Conservation (phyloP, 2,888 invertebrate species). For the Pseudococcus jackbeardsleyi region DNA sequence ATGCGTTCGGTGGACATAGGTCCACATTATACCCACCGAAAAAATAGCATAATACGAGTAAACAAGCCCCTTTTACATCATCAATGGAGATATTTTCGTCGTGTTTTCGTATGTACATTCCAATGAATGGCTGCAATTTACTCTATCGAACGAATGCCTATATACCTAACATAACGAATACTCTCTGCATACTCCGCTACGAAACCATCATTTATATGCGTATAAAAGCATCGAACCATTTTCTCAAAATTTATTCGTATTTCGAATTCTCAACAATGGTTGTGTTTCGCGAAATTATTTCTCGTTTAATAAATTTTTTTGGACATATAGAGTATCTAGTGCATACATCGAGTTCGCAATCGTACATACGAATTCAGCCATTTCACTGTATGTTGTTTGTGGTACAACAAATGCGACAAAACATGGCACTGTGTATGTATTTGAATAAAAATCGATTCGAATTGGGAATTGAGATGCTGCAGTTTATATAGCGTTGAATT, state of each 20-base stretch:
- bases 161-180: background rate
- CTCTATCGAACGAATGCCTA: background rate
- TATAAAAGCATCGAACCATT: slow-evolving; percentile 7
- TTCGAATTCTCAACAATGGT: slow-evolving; percentile 3
- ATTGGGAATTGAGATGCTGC: slow-evolving; percentile 20
- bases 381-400: background rate
- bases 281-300: slow-evolving; percentile 2
- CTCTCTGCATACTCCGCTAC: background rate
- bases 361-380: background rate
- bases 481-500: background rate
- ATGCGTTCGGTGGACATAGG: too few species aligned
- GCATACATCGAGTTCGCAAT: background rate
- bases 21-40: too few species aligned
- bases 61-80: too few species aligned
- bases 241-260: slow-evolving; percentile 6
- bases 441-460: slow-evolving; percentile 28
- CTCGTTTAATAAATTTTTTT: slow-evolving; percentile 18
- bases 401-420: background rate
- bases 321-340: background rate
- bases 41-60: too few species aligned
- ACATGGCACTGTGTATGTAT: background rate
- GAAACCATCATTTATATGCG: background rate
- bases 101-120: background rate
- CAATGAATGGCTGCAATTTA: background rate
- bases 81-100: background rate